Base-by-base conservation (phyloP, 1,140 invertebrate genomes). In the Drosophila trapezifrons region DNA sequence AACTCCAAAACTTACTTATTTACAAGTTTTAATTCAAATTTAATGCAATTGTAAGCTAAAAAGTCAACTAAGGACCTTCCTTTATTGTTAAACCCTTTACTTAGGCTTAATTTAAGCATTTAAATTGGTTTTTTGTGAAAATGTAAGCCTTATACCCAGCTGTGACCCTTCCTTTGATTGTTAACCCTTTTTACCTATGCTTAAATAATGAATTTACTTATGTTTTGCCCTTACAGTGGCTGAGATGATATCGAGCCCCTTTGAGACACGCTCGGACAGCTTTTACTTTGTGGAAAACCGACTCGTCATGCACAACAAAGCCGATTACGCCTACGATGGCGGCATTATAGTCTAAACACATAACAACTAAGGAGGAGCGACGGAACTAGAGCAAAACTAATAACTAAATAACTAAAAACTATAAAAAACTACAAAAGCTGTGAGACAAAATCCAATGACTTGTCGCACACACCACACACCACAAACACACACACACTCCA, bases 291-390 rank as follows among this genome's bases (percentile, higher is more conserved):
- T 99, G 45, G 98, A 99, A 92, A 96, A 99, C 93, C 94, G 95
- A 91, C 94, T 99, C 49, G 97, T 99, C 59, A 99, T 99, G 98
- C 98, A 99, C 93, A 99, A 99, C 92, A 99, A 99, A 94, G 98
- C 90, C 72, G 87, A 91, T 78, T 92, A 92, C 59, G 91, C 91
- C 45, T 92, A 92, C 46, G 91, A 92, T 57, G 91, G 91, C n/a
- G 91, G 91, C 15, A 76, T 90, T 56, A 77, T 84, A 60, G 74
- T 91, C 49, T 91, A 91, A 86, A 70, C 6, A 45, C 43, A 63
- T 69, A 40, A 64, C 35, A 72, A 75, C 82, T 70, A 75, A 47
- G 20, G 40, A 70, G 46, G 22, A 60, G 42, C 8, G 51, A 54
- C 9, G 51, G 13, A 83, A 35, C 65, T 60, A 72, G 69, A 79